Conservation (phyloP, 2,797 vertebrate species). For the Paguma larvata region DNA sequence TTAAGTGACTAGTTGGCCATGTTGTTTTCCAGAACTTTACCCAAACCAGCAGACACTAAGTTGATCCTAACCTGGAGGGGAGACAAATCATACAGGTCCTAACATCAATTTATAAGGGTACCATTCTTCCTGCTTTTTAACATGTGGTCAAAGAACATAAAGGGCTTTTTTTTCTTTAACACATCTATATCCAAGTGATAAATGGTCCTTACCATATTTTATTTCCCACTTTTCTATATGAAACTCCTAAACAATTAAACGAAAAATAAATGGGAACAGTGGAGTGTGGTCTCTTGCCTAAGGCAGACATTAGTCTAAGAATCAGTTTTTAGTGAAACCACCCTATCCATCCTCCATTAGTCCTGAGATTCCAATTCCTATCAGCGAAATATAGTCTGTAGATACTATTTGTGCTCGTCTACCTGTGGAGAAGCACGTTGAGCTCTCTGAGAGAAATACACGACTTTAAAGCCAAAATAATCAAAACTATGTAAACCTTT, state of each 20-base stretch:
- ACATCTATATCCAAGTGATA: not conserved
- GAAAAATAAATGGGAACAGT: not conserved
- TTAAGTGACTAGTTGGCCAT: not conserved
- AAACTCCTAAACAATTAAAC: slow-evolving; percentile 36
- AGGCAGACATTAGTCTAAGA: not conserved
- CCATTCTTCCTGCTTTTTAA: not conserved
- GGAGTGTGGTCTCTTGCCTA: not conserved
- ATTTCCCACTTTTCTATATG: not conserved
- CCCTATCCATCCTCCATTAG: not conserved
- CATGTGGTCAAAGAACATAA: not conserved
- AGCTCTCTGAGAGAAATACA: not conserved
- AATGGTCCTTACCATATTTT: not conserved
- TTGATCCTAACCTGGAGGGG: not conserved
- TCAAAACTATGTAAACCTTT: slow-evolving; percentile 12
- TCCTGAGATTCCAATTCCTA: not conserved
- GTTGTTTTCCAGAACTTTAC: not conserved
- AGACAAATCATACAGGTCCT: not conserved
- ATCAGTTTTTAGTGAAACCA: not conserved
- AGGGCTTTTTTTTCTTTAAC: slow-evolving; percentile 4
- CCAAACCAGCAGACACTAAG: not conserved
- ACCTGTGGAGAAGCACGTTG: not conserved
- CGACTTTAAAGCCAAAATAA: slow-evolving; percentile 54
- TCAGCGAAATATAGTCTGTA: not conserved
- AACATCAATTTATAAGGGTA: not conserved
- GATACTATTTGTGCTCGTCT: not conserved